Conservation (phyloP, 2,113 vertebrate genomes). For the Chaenogobius annularis region DNA sequence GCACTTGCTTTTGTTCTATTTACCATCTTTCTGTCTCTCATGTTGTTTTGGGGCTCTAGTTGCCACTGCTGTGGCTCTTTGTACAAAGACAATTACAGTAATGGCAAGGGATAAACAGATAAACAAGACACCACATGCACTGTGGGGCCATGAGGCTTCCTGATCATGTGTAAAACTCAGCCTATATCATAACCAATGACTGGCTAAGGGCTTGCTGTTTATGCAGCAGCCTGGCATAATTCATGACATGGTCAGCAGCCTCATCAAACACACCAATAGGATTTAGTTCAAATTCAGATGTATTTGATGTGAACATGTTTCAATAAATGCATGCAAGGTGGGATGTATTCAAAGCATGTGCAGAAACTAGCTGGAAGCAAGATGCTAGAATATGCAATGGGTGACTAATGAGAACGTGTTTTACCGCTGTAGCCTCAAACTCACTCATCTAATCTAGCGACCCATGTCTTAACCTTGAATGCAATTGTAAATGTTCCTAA, state of each 20-base stretch:
- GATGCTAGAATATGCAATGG: slow-evolving; percentile 42
- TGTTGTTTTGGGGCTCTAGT: slow-evolving; percentile 56
- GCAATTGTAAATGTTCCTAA: neutral
- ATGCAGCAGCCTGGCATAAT: slow-evolving; percentile 32
- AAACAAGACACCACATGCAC: slow-evolving; percentile 66
- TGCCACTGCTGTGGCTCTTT: slow-evolving; percentile 56
- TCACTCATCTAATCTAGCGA: slow-evolving; percentile 32
- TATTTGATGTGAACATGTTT: slow-evolving; percentile 36
- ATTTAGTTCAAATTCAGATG: slow-evolving; percentile 24
- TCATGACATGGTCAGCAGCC: slow-evolving; percentile 30
- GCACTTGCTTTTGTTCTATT: slow-evolving; percentile 69
- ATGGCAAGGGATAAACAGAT: slow-evolving; percentile 71
- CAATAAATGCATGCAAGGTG: slow-evolving; percentile 8
- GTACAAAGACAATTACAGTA: slow-evolving; percentile 73
- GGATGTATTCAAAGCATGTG: slow-evolving; percentile 56
- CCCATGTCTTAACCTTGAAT: slow-evolving; percentile 21
- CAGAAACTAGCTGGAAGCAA: slow-evolving; percentile 41
- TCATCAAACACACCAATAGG: slow-evolving; percentile 45
- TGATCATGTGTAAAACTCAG: slow-evolving; percentile 65
- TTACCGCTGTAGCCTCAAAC: slow-evolving; percentile 48
- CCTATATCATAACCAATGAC: slow-evolving; percentile 43
- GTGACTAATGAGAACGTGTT: slow-evolving; percentile 70
- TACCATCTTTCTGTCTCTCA: slow-evolving; percentile 66
- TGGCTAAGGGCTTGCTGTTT: slow-evolving; percentile 32
- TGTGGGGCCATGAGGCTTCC: slow-evolving; percentile 52